Evolutionary conservation across 37 sponge, comb jelly and placozoan species (phyloP), one percentile per base, ranked within the genome.

Genomic region (Petrosia ficiformis): DNA sequence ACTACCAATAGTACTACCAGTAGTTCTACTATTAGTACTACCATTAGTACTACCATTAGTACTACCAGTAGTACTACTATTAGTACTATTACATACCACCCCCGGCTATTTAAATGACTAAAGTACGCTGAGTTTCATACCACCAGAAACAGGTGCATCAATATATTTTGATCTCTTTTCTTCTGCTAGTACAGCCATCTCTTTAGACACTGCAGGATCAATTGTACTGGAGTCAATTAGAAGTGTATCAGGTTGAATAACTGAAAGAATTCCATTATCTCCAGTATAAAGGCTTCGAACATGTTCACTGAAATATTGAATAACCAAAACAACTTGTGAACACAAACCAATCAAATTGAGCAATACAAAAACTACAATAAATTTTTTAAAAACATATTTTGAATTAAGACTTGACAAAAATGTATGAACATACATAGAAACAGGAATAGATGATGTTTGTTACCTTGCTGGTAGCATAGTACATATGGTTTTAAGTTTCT

Each of bases 81-180:
- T 22, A 54, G 21, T 54, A 54, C 57, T 54, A 54, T 21, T 22
- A 54, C 21, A 21, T 54, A 32, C 38, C 57, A 72, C 73, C 21
- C 57, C 31, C n/a, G n/a, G n/a, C n/a, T n/a, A n/a, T n/a, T n/a
- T n/a, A n/a, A n/a, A n/a, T n/a, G n/a, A n/a, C n/a, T n/a, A n/a
- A n/a, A n/a, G n/a, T n/a, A n/a, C n/a, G n/a, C n/a, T n/a, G n/a
- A n/a, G n/a, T n/a, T 6, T 41, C 76, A 43, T 39, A 94, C 95
- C 99, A 74, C 99, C 99, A 11, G 99, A 99, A 29, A 99, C 96
- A 30, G 99, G 99, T 10, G 99, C 93, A 71, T 99, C 99, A 4
- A 95, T 48, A 52, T 84, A 93, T 67, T 32, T 74, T 6, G 54
- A 82, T 4, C 87, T 85, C 26, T 73, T 72, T 36, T 80, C 79